Percentiles rank a stretch among this genome's conserved stretches.
Evolutionary conservation across 2,113 vertebrate genomes (phyloP).

Genomic region (Garra rufa): DNA sequence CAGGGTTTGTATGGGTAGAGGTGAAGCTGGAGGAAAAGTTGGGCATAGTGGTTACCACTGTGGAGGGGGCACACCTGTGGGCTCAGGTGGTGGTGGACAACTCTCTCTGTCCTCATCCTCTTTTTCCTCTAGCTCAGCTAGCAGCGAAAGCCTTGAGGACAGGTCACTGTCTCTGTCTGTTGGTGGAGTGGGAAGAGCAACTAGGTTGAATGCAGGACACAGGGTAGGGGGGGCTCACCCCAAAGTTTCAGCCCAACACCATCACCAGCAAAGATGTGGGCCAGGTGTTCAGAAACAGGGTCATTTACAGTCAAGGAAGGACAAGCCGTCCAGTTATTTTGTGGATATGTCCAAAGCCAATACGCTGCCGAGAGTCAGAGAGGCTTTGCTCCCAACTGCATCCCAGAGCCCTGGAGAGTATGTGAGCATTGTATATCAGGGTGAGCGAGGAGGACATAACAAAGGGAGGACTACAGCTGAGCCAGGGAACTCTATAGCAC

Average conservation of each 20-base stretch:
- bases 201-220: slow-evolving; percentile 68
- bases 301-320: slow-evolving; percentile 71
- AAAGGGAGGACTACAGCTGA: slow-evolving; percentile 51
- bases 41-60: slow-evolving; percentile 66
- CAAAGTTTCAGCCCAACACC: slow-evolving; percentile 71
- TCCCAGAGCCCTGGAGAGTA: slow-evolving; percentile 77
- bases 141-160: slow-evolving; percentile 84
- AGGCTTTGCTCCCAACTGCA: slow-evolving; percentile 64
- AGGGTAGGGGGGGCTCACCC: slow-evolving; percentile 67
- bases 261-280: slow-evolving; percentile 70
- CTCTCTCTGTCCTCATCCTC: slow-evolving; percentile 81
- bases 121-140: slow-evolving; percentile 82
- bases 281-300: slow-evolving; percentile 68
- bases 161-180: slow-evolving; percentile 67
- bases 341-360: slow-evolving; percentile 78
- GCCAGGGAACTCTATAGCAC: slow-evolving; percentile 64
- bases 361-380: slow-evolving; percentile 76
- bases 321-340: slow-evolving; percentile 69
- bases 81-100: slow-evolving; percentile 65
- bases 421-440: slow-evolving; percentile 74
- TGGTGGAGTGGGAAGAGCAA: slow-evolving; percentile 67
- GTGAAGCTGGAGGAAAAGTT: slow-evolving; percentile 62
- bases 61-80: slow-evolving; percentile 70
- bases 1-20: slow-evolving; percentile 57
- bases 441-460: slow-evolving; percentile 60